Evolutionary conservation across 2,113 vertebrate genomes (phyloP).

Genomic region (Fregetta grallaria): DNA sequence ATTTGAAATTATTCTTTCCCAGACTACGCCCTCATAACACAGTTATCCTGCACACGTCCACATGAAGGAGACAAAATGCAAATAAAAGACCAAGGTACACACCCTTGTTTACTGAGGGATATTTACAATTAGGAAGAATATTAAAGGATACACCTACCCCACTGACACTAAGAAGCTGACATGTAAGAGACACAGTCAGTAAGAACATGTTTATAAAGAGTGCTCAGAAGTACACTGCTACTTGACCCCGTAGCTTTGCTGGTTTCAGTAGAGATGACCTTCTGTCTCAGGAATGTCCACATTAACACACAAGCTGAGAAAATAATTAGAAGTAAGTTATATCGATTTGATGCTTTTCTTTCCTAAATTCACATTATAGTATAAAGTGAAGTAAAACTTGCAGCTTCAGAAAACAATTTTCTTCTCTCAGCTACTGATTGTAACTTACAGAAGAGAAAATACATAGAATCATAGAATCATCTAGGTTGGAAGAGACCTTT

Average conservation of each 20-base stretch:
- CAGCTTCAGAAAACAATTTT: not conserved
- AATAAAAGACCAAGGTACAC: not conserved
- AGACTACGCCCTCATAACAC: not conserved
- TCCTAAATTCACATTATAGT: not conserved
- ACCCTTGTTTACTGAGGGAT: not conserved
- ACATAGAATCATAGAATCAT: too few relatives aligned
- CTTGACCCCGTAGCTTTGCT: not conserved
- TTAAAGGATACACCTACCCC: not conserved
- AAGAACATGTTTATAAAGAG: not conserved
- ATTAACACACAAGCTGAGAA: not conserved
- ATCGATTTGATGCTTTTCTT: not conserved
- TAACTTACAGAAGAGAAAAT: not conserved
- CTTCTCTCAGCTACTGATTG: not conserved
- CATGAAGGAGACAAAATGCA: not conserved
- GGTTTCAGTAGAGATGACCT: not conserved
- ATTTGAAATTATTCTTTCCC: not conserved
- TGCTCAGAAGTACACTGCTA: not conserved
- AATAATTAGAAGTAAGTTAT: not conserved
- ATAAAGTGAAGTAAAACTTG: not conserved
- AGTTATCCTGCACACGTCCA: not conserved
- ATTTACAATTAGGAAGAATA: not conserved
- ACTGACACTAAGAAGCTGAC: not conserved
- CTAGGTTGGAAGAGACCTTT: too few relatives aligned
- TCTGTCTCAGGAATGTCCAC: slow-evolving; percentile 8
- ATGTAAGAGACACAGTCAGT: not conserved